These are phyloP conservation scores for Paramuricea clavata DNA, from an alignment of 92 coral and sea anemone species.

Conservation along the genomic window DNA sequence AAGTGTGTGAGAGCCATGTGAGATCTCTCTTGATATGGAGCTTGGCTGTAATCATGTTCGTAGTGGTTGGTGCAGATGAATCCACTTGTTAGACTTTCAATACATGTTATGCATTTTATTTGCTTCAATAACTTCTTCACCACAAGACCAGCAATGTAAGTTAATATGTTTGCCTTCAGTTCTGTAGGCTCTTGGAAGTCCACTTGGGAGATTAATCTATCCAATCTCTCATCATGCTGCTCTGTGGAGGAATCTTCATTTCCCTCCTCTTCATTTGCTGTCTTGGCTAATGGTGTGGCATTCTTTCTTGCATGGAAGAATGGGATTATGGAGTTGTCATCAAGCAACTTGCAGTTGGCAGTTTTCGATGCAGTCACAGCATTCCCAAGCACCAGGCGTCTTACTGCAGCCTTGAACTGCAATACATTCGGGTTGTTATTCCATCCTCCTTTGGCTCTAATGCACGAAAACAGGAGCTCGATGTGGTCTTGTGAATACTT, in stretches of 20 bases:
- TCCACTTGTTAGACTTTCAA: conserved; percentile 8
- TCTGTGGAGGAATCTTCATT: not conserved
- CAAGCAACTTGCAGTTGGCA: not conserved
- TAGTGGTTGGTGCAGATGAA: not conserved
- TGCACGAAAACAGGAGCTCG: conserved; percentile 38
- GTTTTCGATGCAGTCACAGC: conserved; percentile 26
- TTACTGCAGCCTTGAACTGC: conserved; percentile 32
- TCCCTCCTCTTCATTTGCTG: not conserved
- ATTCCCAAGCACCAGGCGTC: conserved; percentile 36
- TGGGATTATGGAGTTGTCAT: conserved; percentile 17
- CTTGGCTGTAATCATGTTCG: conserved; percentile 22
- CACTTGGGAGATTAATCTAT: not conserved
- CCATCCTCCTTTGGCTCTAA: conserved; percentile 42
- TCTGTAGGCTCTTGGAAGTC: not conserved
- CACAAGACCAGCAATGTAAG: conserved; percentile 16
- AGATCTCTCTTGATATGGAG: not conserved
- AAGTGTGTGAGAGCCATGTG: conserved; percentile 19
- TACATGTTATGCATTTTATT: conserved; percentile 13
- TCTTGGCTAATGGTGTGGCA: not conserved
- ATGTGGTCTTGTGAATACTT: conserved; percentile 36
- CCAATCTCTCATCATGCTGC: conserved; percentile 7
- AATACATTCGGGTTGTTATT: conserved; percentile 27
- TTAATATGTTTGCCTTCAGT: conserved; percentile 6
- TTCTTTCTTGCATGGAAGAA: conserved; percentile 19
- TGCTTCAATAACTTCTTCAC: conserved; percentile 26